These are phyloP conservation scores for Dryas iulia DNA, from an alignment of 1,140 invertebrate genomes.

Conservation along the genomic window DNA sequence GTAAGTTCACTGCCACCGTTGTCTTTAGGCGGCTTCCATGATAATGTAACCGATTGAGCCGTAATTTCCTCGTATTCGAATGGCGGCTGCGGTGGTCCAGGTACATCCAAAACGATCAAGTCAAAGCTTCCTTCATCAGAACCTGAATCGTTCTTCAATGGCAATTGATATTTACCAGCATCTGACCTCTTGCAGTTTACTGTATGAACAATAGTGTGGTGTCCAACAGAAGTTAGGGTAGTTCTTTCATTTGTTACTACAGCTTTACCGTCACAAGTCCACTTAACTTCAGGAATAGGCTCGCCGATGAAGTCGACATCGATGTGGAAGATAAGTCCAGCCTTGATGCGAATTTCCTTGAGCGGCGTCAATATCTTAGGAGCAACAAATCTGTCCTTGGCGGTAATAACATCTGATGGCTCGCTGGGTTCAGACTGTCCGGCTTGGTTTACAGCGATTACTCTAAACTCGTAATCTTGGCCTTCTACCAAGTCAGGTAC, in stretches of 20 bases:
- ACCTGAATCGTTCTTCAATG: conserved; percentile 93
- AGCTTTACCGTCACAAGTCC: conserved; percentile 89
- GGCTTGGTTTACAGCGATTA: conserved; percentile 96
- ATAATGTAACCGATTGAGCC: conserved; percentile 94
- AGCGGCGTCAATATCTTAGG: conserved; percentile 96
- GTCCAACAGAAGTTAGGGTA: conserved; percentile 93
- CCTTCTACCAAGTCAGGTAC: conserved; percentile 95
- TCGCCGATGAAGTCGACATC: conserved; percentile 96
- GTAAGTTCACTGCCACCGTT: conserved; percentile 97
- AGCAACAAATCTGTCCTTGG: conserved; percentile 92
- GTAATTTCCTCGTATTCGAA: conserved; percentile 97
- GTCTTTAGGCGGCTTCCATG: conserved; percentile 96
- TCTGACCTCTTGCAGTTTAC: conserved; percentile 93
- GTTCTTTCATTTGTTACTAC: conserved; percentile 89
- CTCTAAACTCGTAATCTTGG: conserved; percentile 97
- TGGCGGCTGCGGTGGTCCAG: conserved; percentile 91
- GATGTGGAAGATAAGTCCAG: conserved; percentile 94
- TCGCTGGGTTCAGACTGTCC: conserved; percentile 97
- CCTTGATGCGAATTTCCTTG: conserved; percentile 93
- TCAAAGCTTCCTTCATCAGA: conserved; percentile 94
- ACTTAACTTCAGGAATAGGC: conserved; percentile 91
- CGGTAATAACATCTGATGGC: conserved; percentile 92
- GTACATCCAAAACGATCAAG: conserved; percentile 93
- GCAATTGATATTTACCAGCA: conserved; percentile 90
- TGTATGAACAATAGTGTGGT: conserved; percentile 94